Evolutionary conservation across 2,888 invertebrate species (phyloP).

Genomic region (Agrochola lychnidis): DNA sequence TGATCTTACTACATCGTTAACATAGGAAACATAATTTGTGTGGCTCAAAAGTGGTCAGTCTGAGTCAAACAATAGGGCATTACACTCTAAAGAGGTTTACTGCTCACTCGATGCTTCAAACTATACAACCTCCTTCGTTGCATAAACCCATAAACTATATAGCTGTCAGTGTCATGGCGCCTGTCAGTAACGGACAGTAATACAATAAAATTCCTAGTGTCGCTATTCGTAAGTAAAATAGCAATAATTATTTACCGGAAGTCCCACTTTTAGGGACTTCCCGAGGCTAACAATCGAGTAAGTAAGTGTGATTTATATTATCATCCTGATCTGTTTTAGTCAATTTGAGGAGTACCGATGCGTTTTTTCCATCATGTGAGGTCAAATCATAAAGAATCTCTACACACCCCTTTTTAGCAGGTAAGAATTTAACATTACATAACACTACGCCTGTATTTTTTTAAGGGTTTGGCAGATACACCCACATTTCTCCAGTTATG

Average conservation of each 20-base stretch:
- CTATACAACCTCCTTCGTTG: constrained; percentile 50
- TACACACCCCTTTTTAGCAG: constrained; percentile 3
- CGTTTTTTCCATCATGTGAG: constrained; percentile 38
- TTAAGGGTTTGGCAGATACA: not conserved
- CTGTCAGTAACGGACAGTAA: constrained; percentile 40
- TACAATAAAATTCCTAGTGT: constrained; percentile 55
- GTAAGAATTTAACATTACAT: constrained; percentile 24
- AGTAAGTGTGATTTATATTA: constrained; percentile 42
- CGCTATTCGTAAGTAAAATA: constrained; percentile 44
- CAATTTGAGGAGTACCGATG: constrained; percentile 27
- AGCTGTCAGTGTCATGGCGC: constrained; percentile 38
- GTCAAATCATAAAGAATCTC: constrained; percentile 14
- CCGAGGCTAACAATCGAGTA: constrained; percentile 50
- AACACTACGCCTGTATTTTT: not conserved
- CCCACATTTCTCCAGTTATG: not conserved
- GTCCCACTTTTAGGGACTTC: constrained; percentile 69
- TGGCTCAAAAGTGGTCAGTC: constrained; percentile 25
- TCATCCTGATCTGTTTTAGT: constrained; percentile 48
- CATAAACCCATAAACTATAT: constrained; percentile 49
- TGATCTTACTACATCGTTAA: not conserved
- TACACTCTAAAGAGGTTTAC: constrained; percentile 60
- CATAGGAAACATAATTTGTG: not conserved
- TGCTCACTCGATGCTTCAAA: constrained; percentile 36
- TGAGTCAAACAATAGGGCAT: constrained; percentile 42
- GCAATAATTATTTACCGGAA: constrained; percentile 51